Percentiles rank a stretch among this genome's conserved stretches.
Evolutionary conservation across 2,888 invertebrate species (phyloP).

Genomic region (Rhopalosiphum nymphaeae): DNA sequence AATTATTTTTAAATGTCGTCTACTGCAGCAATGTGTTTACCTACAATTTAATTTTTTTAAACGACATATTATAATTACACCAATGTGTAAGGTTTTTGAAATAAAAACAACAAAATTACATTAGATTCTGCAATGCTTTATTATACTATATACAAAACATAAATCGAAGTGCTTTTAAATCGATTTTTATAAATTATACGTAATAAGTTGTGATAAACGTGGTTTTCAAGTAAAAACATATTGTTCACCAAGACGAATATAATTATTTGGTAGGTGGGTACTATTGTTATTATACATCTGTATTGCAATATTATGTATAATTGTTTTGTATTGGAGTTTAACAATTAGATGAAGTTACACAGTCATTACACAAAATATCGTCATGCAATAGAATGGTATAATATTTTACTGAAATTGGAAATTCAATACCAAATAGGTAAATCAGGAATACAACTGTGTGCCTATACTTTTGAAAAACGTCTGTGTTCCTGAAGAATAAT

Average conservation of each 20-base stretch:
- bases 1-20: background rate
- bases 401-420: background rate
- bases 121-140: background rate
- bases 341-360: background rate
- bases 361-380: background rate
- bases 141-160: background rate
- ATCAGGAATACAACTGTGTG: background rate
- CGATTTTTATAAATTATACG: background rate
- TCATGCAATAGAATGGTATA: background rate
- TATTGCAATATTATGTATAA: background rate
- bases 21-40: background rate
- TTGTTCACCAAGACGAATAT: background rate
- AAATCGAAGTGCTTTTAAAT: background rate
- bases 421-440: background rate
- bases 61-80: background rate
- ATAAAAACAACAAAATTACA: background rate
- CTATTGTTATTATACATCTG: background rate
- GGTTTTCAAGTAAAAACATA: background rate
- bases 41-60: background rate
- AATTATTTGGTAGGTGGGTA: background rate
- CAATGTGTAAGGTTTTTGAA: background rate
- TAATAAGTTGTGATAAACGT: background rate
- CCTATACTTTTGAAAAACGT: background rate
- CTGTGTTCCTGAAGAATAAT: background rate
- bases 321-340: background rate